These are phyloP conservation scores for Phenacoccus solenopsis DNA, from an alignment of 1,140 invertebrate genomes.

Conservation along the genomic window DNA sequence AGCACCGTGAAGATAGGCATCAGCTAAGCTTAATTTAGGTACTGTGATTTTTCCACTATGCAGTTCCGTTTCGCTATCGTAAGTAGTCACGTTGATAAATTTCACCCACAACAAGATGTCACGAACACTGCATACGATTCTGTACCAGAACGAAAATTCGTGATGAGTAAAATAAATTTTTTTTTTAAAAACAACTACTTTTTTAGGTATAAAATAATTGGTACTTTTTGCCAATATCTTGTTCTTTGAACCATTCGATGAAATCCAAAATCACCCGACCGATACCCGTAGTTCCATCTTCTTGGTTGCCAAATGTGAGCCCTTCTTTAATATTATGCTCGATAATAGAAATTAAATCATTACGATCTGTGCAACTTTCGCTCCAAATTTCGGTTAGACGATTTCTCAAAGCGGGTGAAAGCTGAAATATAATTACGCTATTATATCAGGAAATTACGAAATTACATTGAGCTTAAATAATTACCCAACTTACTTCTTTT, in stretches of 20 bases:
- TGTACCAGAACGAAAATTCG: neutral
- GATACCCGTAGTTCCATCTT: constrained; percentile 44
- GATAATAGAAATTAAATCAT: constrained; percentile 59
- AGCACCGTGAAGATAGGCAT: constrained; percentile 76
- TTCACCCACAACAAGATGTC: constrained; percentile 87
- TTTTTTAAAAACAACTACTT: neutral
- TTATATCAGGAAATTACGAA: neutral
- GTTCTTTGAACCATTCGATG: constrained; percentile 58
- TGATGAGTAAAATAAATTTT: neutral
- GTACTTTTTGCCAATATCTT: constrained; percentile 55
- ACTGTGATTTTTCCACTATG: constrained; percentile 23
- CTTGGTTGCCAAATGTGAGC: constrained; percentile 39
- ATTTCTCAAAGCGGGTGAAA: constrained; percentile 94
- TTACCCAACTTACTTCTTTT: constrained; percentile 58
- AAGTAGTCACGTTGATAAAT: constrained; percentile 47
- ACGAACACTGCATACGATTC: constrained; percentile 52
- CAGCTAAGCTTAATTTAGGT: constrained; percentile 38
- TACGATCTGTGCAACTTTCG: constrained; percentile 47
- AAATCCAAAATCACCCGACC: constrained; percentile 63
- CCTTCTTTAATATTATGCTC: constrained; percentile 56
- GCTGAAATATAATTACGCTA: constrained; percentile 32
- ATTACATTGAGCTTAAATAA: neutral
- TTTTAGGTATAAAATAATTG: neutral
- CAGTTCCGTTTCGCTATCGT: neutral
- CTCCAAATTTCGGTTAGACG: constrained; percentile 99